Percentiles rank a stretch among this genome's conserved stretches.
These are phyloP conservation scores for Poeciliopsis retropinna DNA, from an alignment of 2,113 vertebrate genomes.

Conservation along the genomic window DNA sequence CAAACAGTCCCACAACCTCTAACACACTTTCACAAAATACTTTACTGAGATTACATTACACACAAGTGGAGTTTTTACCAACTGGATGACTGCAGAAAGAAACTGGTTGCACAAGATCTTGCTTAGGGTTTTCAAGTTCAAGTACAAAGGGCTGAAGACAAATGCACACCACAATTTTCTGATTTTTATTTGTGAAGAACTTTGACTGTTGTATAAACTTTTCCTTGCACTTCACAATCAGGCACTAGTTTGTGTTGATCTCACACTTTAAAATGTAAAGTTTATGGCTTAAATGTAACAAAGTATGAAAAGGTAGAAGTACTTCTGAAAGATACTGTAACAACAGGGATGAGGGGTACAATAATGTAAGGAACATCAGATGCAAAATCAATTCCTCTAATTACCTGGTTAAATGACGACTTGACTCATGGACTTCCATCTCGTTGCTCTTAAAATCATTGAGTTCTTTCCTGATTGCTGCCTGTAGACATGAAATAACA, in stretches of 20 bases:
- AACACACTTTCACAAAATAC: not conserved
- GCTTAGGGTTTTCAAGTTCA: too few relatives aligned
- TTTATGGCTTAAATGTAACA: not conserved
- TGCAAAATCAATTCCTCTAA: not conserved
- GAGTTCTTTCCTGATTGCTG: slow-evolving; percentile 96
- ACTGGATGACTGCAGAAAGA: not conserved
- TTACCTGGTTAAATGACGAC: slow-evolving; percentile 98
- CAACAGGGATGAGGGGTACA: not conserved
- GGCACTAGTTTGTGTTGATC: not conserved
- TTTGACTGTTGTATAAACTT: not conserved
- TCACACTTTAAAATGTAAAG: not conserved
- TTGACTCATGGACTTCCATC: slow-evolving; percentile 98
- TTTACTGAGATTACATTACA: not conserved
- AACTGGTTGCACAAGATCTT: not conserved
- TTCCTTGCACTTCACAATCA: not conserved
- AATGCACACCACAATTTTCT: not conserved
- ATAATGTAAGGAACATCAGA: not conserved
- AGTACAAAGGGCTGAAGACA: not conserved
- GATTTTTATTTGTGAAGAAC: too few relatives aligned
- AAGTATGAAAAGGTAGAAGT: not conserved
- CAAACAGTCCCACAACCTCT: too few relatives aligned
- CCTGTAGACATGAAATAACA: slow-evolving; percentile 76
- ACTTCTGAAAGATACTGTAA: not conserved
- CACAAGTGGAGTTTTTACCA: not conserved
- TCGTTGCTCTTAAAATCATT: slow-evolving; percentile 99